Percentiles rank a stretch among this genome's conserved stretches.
Evolutionary conservation across 2,113 vertebrate genomes (phyloP).

Genomic region (Phaetusa simplex): DNA sequence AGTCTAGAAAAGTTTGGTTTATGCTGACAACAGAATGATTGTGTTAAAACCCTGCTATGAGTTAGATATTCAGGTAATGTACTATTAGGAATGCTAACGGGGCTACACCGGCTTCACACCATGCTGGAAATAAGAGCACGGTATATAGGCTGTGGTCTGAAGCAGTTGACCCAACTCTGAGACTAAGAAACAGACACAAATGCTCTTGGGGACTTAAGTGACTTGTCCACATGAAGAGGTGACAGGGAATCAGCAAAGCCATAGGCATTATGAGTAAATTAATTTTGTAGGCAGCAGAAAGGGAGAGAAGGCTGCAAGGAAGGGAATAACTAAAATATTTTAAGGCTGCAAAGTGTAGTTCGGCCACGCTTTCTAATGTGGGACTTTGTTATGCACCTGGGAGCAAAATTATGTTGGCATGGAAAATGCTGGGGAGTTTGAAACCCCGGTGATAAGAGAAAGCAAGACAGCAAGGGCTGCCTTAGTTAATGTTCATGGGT

Average conservation of each 20-base stretch:
- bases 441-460: background rate
- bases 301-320: background rate
- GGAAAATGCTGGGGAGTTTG: background rate
- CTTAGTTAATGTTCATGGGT: background rate
- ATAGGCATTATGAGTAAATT: background rate
- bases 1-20: background rate
- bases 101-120: background rate
- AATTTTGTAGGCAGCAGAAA: background rate
- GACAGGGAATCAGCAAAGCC: background rate
- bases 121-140: background rate
- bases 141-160: background rate
- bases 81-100: background rate
- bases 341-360: background rate
- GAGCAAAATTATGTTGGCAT: background rate
- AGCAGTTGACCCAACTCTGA: background rate
- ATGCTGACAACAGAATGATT: background rate
- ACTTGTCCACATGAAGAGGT: background rate
- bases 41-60: background rate
- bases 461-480: background rate
- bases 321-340: background rate
- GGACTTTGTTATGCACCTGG: background rate
- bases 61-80: background rate
- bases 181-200: background rate
- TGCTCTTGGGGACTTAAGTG: background rate
- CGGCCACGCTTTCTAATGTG: background rate